Base-by-base conservation (phyloP, 2,888 invertebrate species). In the Leucophenga maculata region DNA sequence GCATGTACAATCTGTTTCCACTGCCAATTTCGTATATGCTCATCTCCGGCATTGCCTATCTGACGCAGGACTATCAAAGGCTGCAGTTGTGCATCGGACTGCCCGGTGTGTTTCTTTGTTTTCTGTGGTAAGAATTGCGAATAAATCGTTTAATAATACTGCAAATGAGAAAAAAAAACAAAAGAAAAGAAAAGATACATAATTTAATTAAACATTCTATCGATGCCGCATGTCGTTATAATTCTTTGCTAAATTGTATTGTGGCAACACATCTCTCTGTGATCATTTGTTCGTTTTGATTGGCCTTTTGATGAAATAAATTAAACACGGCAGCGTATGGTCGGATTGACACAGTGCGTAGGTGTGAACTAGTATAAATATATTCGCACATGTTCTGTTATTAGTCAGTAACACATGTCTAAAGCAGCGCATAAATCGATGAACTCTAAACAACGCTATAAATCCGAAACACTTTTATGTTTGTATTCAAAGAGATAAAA, bases 1-100 rank as follows among this genome's bases (percentile, higher is more conserved):
- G 95, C 68, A 93, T 95, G 71, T 94, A 93, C 78, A 94, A 94
- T 87, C 91, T 94, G 80, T 94, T 95, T 86, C 94, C 94, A 71
- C 91, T 95, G 72, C 94, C 94, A 16, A 86, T 94, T 66, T 93
- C 94, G 54, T 95, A 94, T 83, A 92, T 94, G 80, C 90, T 91
- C 26, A 93, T 94, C 62, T 92, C 94, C 0, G 91, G 93, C 1
- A 89, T 94, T 68, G 94, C 94, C 0, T 92, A 93, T 82, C 88
- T 91, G 62, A 88, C 94, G 76, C 92, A 93, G 54, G 92, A 94
- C 79, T 95, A 94, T 92, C 90, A 93, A 77, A 90, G 91, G 62
- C 88, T 95, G 26, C 94, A 94, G 85, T 87, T 94, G 66, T 92
- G 93, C 39, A 90, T 95, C 71, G 94, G 94, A 0, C 82, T 94